Evolutionary conservation across 2,113 vertebrate species (phyloP).

Genomic region (Chaetops frenatus): DNA sequence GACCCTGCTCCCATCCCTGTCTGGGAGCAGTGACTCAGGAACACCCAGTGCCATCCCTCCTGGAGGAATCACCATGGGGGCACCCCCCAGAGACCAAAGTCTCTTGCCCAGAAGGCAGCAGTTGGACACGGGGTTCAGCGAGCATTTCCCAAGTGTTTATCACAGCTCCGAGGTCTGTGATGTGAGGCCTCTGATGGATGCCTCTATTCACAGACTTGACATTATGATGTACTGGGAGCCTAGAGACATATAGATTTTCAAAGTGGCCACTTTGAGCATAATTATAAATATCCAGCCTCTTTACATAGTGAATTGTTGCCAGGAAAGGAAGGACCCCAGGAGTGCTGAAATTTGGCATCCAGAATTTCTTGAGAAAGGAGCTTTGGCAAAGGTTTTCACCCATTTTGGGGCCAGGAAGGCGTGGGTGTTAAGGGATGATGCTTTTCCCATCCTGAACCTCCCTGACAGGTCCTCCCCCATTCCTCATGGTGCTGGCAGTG

Average conservation of each 20-base stretch:
- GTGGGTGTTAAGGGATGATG: not conserved
- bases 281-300: constrained; percentile 69
- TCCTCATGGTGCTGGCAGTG: not conserved
- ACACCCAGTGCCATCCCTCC: not conserved
- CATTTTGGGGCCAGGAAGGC: not conserved
- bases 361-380: not conserved
- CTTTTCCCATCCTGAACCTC: not conserved
- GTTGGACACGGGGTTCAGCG: not conserved
- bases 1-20: not conserved
- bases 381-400: not conserved
- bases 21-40: not conserved
- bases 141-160: constrained; percentile 48
- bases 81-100: not conserved
- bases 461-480: not conserved
- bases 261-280: constrained; percentile 75
- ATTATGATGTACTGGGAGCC: constrained; percentile 81
- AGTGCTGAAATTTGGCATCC: constrained; percentile 27
- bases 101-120: not conserved
- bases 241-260: constrained; percentile 78
- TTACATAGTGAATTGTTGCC: constrained; percentile 61
- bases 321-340: constrained; percentile 17
- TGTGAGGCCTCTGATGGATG: constrained; percentile 77
- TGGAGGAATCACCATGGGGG: not conserved
- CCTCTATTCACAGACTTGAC: constrained; percentile 73
- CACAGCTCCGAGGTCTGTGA: constrained; percentile 64